Percentiles rank a stretch among this genome's conserved stretches.
Conservation (phyloP, 2,888 invertebrate genomes). For the Drosophila ustulata region DNA sequence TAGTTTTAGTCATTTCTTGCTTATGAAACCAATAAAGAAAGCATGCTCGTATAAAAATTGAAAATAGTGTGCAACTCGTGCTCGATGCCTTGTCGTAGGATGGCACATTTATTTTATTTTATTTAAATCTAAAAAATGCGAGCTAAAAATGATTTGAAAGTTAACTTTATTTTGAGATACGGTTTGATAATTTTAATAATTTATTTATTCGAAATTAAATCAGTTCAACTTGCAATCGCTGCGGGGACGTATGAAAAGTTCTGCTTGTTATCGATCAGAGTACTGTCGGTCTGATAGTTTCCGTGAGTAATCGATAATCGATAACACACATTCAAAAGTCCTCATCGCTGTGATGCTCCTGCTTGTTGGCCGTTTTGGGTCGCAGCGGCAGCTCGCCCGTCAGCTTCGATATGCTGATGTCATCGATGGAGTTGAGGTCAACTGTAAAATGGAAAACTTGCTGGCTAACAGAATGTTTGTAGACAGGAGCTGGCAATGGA, state of each 20-base stretch:
- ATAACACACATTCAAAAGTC: conserved; percentile 72
- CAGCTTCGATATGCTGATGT: conserved; percentile 84
- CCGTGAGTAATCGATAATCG: neutral
- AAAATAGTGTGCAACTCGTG: conserved; percentile 11
- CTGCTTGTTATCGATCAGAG: neutral
- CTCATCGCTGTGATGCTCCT: conserved; percentile 83
- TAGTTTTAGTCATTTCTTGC: conserved; percentile 21
- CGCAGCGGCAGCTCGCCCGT: conserved; percentile 81
- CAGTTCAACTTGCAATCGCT: neutral
- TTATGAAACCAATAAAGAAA: conserved; percentile 41
- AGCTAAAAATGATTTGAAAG: too few relatives aligned
- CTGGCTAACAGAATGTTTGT: too few relatives aligned
- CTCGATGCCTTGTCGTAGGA: neutral
- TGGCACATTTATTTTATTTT: too few relatives aligned
- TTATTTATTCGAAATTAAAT: neutral
- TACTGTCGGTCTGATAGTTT: too few relatives aligned
- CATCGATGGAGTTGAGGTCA: conserved; percentile 83
- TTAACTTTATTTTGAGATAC: too few relatives aligned
- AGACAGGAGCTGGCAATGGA: neutral
- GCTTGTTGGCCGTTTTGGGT: conserved; percentile 82
- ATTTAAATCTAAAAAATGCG: too few relatives aligned
- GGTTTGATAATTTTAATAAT: too few relatives aligned
- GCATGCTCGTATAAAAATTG: conserved; percentile 34
- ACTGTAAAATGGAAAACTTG: conserved; percentile 44
- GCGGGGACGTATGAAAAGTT: too few relatives aligned